Evolutionary conservation across 1,140 invertebrate species (phyloP), one percentile per base, ranked within the genome.

Genomic region (Papilio machaon): DNA sequence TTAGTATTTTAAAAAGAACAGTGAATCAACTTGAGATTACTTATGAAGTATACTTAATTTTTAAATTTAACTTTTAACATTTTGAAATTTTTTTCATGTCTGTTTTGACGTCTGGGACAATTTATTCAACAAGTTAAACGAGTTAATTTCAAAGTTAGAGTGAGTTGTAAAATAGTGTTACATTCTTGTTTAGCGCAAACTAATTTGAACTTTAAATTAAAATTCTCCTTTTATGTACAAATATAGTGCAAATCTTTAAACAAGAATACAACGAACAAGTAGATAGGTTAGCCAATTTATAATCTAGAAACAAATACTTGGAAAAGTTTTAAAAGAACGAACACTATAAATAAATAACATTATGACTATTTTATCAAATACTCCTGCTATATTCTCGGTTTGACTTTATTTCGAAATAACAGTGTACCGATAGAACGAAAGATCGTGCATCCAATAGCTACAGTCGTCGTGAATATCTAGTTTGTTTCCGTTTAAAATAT

Each of bases 401-500:
- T 52, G 10, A 52, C 15, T 10, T 30, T 30, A 30, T 30, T 30
- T 30, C 0, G 0, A 52, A 15, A 43, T 43, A 43, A 43, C 38
- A 3, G 7, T 52, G 8, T 11, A 70, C 7, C 64, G 64, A 70
- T 70, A 70, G 9, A 7, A 70, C 15, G 15, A 35, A 17, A 15
- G 30, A 17, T 38, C 64, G 30, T 70, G 64, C 30, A 35, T 13
- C 15, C 30, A 70, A 70, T 70, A 35, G 30, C 13, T 38, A 70
- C 17, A 38, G 13, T 30, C 2, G 9, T 11, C 23, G 64, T 38
- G 76, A 78, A 60, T 78, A 58, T 15, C 23, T 58, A 78, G 52
- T 78, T 78, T 38, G 54, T 38, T 78, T 58, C 30, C 52, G 76
- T 54, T 78, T 78, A 78, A 78, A 78, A 58, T 78, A 78, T 60